Percentiles rank a stretch among this genome's conserved stretches.
Evolutionary conservation across 1,140 invertebrate species (phyloP).

Genomic region (Ephestia elutella): DNA sequence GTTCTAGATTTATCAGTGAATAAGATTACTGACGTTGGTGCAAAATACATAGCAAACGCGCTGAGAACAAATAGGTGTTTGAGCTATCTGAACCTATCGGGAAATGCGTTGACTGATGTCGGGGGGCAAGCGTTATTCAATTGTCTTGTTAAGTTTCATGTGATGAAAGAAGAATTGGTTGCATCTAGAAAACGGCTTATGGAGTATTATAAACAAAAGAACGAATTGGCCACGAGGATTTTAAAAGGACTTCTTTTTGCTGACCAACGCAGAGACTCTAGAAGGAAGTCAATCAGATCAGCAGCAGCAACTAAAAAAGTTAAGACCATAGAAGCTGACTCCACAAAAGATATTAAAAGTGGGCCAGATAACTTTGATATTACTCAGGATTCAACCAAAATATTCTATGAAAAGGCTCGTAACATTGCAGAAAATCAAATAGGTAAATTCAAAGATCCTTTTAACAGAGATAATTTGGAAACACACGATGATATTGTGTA

Average conservation of each 20-base stretch:
- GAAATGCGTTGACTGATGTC: conserved; percentile 43
- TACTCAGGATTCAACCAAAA: conserved; percentile 14
- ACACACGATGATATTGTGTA: conserved; percentile 25
- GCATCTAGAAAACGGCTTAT: conserved; percentile 28
- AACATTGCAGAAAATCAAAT: conserved; percentile 29
- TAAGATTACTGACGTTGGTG: conserved; percentile 47
- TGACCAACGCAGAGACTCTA: conserved; percentile 30
- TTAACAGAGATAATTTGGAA: conserved; percentile 24
- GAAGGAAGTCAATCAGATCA: conserved; percentile 25
- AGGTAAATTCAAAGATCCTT: conserved; percentile 43
- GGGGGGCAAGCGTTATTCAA: conserved; percentile 37
- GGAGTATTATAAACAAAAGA: conserved; percentile 35
- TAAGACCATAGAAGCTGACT: conserved; percentile 28
- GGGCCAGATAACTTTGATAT: conserved; percentile 22
- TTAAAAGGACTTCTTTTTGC: conserved; percentile 27
- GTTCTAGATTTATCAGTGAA: conserved; percentile 49
- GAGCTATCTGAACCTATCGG: conserved; percentile 44
- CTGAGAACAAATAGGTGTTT: conserved; percentile 44
- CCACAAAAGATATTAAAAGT: conserved; percentile 26
- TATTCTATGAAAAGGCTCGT: conserved; percentile 35
- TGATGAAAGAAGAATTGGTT: conserved; percentile 33
- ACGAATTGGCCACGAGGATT: conserved; percentile 23
- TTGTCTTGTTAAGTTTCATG: conserved; percentile 30
- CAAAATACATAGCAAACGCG: conserved; percentile 31
- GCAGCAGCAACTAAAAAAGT: conserved; percentile 13